A percentile compares a stretch with the other conserved stretches of the same genome.
These are phyloP conservation scores for Paracanthobrama guichenoti DNA, from an alignment of 2,113 vertebrate species.

Conservation along the genomic window DNA sequence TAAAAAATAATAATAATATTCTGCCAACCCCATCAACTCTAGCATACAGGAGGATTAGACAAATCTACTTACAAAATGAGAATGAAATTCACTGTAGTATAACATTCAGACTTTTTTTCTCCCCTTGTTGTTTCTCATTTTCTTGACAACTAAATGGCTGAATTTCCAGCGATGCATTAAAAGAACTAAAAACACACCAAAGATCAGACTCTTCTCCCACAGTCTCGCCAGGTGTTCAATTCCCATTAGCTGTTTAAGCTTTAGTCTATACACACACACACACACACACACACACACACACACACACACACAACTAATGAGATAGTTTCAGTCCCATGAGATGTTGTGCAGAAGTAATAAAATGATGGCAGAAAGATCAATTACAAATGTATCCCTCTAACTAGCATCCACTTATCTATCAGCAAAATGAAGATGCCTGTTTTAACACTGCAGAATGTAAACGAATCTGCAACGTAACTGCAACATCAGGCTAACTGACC, in stretches of 20 bases:
- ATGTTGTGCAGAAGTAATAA: slow-evolving; percentile 22
- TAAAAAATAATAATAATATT: too few relatives aligned
- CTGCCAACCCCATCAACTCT: background rate
- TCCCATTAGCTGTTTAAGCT: slow-evolving; percentile 35
- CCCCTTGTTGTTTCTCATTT: background rate
- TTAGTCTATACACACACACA: background rate
- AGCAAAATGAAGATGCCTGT: background rate
- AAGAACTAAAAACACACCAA: slow-evolving; percentile 14
- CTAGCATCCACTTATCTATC: slow-evolving; percentile 36
- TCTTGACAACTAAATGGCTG: background rate
- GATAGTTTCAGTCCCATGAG: slow-evolving; percentile 11
- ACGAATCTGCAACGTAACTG: background rate
- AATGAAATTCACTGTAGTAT: slow-evolving; percentile 10
- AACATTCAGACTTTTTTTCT: background rate
- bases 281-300: background rate
- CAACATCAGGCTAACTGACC: background rate
- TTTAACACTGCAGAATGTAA: background rate
- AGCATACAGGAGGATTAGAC: background rate
- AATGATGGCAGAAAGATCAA: slow-evolving; percentile 30
- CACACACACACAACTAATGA: slow-evolving; percentile 9
- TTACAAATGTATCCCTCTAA: slow-evolving; percentile 17
- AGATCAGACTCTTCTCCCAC: slow-evolving; percentile 12
- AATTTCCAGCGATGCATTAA: background rate
- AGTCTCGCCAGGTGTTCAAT: slow-evolving; percentile 40
- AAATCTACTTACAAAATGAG: slow-evolving; percentile 14